phyloP scores from a whole-genome alignment of 2,888 invertebrate genomes.

The Pteria penguin region DNA sequence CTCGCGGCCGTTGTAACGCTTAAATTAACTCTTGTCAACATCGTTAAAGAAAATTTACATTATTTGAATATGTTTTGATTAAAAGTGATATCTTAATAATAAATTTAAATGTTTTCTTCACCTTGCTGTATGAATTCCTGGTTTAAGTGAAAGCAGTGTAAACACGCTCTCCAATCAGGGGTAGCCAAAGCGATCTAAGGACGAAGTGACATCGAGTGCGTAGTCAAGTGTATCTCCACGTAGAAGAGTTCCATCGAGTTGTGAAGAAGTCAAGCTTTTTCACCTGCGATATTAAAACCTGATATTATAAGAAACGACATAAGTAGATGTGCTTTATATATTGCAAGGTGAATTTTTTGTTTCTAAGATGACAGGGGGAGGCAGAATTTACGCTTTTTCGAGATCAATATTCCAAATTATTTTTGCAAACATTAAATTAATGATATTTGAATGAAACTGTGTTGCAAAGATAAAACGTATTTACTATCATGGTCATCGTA shows the following conservation, averaged over 20 bases:
- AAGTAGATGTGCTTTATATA: neutral
- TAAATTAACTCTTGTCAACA: constrained; percentile 1
- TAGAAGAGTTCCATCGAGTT: constrained; percentile 15
- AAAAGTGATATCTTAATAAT: constrained; percentile 14
- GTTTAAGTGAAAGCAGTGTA: constrained; percentile 28
- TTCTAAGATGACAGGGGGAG: too few species aligned
- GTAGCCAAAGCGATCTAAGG: constrained; percentile 15
- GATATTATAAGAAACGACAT: constrained; percentile 18
- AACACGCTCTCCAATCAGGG: constrained; percentile 26
- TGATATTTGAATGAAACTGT: too few species aligned
- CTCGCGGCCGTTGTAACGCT: neutral
- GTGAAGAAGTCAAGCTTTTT: constrained; percentile 35
- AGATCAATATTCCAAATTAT: too few species aligned
- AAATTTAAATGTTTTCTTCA: constrained; percentile 29
- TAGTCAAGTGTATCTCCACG: constrained; percentile 29
- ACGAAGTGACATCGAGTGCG: constrained; percentile 31
- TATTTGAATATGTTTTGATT: constrained; percentile 5
- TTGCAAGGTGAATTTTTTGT: too few species aligned
- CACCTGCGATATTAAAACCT: constrained; percentile 19
- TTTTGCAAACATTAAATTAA: too few species aligned
- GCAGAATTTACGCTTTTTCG: too few species aligned
- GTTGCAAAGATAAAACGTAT: too few species aligned
- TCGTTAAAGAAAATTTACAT: neutral
- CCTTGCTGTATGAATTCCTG: constrained; percentile 19
- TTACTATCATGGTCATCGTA: too few species aligned